A percentile compares a stretch with the other conserved stretches of the same genome.
Evolutionary conservation across 2,888 invertebrate species (phyloP).

Genomic region (Lithophane socia): DNA sequence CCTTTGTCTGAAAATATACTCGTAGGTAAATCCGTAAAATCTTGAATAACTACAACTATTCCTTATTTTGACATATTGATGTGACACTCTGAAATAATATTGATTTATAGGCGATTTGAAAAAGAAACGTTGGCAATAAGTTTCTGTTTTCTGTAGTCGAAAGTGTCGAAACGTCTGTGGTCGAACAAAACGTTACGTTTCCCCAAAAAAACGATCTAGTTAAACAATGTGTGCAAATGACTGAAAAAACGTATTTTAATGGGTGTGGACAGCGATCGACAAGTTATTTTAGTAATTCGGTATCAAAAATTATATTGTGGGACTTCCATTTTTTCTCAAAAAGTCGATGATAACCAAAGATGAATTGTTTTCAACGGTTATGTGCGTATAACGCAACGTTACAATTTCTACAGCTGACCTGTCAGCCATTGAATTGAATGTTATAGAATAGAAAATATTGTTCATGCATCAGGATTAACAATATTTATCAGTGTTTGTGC

Average conservation of each 20-base stretch:
- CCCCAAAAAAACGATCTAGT: no score
- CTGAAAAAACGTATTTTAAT: neutral
- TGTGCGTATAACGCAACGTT: conserved; percentile 18
- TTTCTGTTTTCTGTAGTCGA: neutral
- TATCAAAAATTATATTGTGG: neutral
- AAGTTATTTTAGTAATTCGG: neutral
- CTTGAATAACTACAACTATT: neutral
- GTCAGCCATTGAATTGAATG: conserved; percentile 45
- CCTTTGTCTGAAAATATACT: neutral
- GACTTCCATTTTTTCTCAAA: neutral
- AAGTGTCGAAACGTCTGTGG: neutral
- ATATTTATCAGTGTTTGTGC: conserved; percentile 6
- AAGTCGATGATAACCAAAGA: neutral
- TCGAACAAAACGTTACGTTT: neutral
- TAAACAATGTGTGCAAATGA: no score
- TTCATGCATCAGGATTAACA: conserved; percentile 11
- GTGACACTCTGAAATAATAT: neutral
- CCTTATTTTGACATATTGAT: neutral
- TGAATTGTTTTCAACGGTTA: neutral
- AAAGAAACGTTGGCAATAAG: neutral
- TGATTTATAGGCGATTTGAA: neutral
- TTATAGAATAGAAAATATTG: conserved; percentile 41
- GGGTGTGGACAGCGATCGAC: no score
- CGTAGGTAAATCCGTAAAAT: neutral
- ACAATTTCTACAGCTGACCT: conserved; percentile 53